These are phyloP conservation scores for Anastatus disparis DNA, from an alignment of 1,140 invertebrate genomes.

Conservation along the genomic window DNA sequence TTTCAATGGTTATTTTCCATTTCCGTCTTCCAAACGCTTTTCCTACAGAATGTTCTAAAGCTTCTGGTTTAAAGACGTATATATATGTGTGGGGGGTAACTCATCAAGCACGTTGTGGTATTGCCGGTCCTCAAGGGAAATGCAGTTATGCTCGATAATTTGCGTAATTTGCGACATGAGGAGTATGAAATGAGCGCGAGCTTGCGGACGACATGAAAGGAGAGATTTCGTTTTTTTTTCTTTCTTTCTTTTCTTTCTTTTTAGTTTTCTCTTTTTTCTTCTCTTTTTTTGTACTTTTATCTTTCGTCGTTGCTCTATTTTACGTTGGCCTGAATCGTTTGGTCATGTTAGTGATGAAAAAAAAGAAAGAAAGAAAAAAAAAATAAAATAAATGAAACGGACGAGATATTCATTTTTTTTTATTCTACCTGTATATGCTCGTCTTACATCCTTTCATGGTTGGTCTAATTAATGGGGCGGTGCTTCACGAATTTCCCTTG, in stretches of 20 bases:
- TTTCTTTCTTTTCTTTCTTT: too few relatives aligned
- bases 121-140: too few relatives aligned
- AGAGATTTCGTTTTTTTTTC: too few relatives aligned
- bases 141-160: too few relatives aligned
- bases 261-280: constrained; percentile 31
- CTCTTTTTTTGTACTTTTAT: background rate
- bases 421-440: background rate
- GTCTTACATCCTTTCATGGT: constrained; percentile 8
- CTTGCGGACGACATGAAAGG: constrained; percentile 12
- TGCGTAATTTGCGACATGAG: constrained; percentile 39
- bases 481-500: background rate
- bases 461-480: constrained; percentile 21
- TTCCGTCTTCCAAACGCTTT: background rate
- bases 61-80: too few relatives aligned
- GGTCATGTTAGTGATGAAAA: too few relatives aligned
- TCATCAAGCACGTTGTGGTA: background rate
- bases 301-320: background rate
- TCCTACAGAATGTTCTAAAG: too few relatives aligned
- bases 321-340: background rate
- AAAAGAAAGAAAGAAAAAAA: background rate
- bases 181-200: background rate
- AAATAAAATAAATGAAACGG: background rate
- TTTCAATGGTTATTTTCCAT: constrained; percentile 19
- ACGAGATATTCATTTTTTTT: background rate
- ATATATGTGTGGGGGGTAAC: too few relatives aligned